Conservation (phyloP, 2,113 vertebrate genomes). For the Tricholaema leucomelas region DNA sequence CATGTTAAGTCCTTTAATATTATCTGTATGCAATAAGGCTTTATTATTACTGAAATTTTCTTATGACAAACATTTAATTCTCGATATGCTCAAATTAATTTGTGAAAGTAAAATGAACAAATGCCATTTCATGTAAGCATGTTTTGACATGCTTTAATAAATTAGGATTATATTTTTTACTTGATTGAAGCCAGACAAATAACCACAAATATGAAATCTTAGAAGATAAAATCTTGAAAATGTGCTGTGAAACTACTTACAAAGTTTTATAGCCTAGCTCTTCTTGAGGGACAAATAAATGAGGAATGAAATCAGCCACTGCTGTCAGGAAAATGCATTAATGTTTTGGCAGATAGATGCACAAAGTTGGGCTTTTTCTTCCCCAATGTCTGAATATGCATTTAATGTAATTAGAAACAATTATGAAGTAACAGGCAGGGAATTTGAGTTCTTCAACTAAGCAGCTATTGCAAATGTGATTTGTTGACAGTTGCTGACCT, state of each 20-base stretch:
- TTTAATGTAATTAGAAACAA: constrained; percentile 53
- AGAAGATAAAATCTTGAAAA: constrained; percentile 9
- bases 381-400: constrained; percentile 24
- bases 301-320: background rate
- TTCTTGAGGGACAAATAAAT: constrained; percentile 45
- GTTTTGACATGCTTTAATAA: constrained; percentile 6
- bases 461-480: background rate
- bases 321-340: constrained; percentile 4
- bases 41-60: constrained; percentile 12
- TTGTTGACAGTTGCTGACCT: constrained; percentile 39
- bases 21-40: background rate
- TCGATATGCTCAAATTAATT: constrained; percentile 23
- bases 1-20: background rate
- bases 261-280: constrained; percentile 13
- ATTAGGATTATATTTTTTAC: background rate
- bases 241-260: background rate
- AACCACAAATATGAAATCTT: background rate
- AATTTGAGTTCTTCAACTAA: constrained; percentile 27
- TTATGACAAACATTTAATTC: constrained; percentile 17
- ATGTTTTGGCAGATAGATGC: constrained; percentile 25
- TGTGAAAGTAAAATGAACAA: constrained; percentile 2
- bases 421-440: background rate
- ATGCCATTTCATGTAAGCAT: background rate
- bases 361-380: background rate
- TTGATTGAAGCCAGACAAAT: constrained; percentile 9